Percentiles rank a stretch among this genome's conserved stretches.
Conservation (phyloP, 2,113 vertebrate species). For the Falco punctatus region DNA sequence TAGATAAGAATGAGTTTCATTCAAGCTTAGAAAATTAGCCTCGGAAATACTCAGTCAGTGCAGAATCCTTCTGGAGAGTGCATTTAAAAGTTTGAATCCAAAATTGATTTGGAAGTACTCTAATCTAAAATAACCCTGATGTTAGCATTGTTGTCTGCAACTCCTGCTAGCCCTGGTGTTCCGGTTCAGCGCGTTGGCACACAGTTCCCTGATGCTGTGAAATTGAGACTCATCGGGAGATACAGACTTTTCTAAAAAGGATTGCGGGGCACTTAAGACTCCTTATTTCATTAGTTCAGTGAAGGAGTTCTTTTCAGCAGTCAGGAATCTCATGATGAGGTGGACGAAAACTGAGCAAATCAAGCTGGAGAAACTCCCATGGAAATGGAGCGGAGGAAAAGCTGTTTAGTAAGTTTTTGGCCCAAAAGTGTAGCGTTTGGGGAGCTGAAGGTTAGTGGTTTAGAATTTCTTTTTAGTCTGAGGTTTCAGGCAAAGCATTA, state of each 20-base stretch:
- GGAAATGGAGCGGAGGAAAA: background rate
- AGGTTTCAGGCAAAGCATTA: slow-evolving; percentile 19
- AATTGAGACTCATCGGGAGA: slow-evolving; percentile 79
- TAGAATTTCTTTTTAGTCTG: background rate
- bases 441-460: slow-evolving; percentile 4
- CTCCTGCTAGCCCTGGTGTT: slow-evolving; percentile 77
- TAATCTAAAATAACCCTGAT: slow-evolving; percentile 80
- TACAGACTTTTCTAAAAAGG: slow-evolving; percentile 66
- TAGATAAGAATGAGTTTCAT: slow-evolving; percentile 27
- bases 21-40: slow-evolving; percentile 62
- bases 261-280: slow-evolving; percentile 69
- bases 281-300: slow-evolving; percentile 75
- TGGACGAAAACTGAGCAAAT: slow-evolving; percentile 28
- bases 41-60: slow-evolving; percentile 56
- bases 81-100: slow-evolving; percentile 83
- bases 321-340: slow-evolving; percentile 41
- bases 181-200: slow-evolving; percentile 77
- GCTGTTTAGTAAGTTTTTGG: background rate
- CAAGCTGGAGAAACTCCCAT: background rate
- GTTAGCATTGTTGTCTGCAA: slow-evolving; percentile 73
- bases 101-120: slow-evolving; percentile 83
- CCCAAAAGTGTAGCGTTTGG: background rate
- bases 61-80: slow-evolving; percentile 70
- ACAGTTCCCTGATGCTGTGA: slow-evolving; percentile 80
- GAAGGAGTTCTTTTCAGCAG: slow-evolving; percentile 47